These are phyloP conservation scores for Ennomos quercinarius DNA, from an alignment of 2,888 invertebrate genomes.

Conservation along the genomic window DNA sequence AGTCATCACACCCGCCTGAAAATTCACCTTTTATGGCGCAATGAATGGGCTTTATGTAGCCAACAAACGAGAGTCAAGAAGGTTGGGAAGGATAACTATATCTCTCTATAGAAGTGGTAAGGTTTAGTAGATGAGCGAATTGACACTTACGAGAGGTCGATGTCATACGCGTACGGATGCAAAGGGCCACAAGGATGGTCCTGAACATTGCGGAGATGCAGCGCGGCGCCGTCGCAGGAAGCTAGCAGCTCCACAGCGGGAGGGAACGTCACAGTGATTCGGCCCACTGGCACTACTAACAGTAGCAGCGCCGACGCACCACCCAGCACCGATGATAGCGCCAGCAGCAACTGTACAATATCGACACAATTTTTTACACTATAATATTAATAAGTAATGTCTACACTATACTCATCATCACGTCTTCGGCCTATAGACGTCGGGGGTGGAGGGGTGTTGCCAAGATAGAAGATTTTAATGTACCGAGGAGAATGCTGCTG, in stretches of 20 bases:
- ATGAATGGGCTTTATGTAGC: no score
- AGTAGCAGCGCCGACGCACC: slow-evolving; percentile 88
- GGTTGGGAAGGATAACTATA: no score
- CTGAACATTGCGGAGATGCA: slow-evolving; percentile 73
- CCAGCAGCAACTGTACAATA: slow-evolving; percentile 85
- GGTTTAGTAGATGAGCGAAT: no score
- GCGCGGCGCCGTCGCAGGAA: slow-evolving; percentile 70
- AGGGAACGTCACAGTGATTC: slow-evolving; percentile 88
- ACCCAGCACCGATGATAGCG: slow-evolving; percentile 88
- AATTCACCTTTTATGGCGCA: no score
- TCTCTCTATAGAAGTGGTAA: no score
- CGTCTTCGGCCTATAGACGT: background rate
- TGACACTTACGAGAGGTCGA: slow-evolving; percentile 74
- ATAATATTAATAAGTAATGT: no score
- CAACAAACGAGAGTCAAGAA: no score
- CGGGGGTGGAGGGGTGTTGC: no score
- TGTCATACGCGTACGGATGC: slow-evolving; percentile 75
- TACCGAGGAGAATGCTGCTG: no score
- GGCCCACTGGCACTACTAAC: slow-evolving; percentile 89
- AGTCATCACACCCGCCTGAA: no score
- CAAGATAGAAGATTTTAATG: no score
- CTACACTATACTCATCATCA: background rate
- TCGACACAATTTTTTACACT: background rate
- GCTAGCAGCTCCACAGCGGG: slow-evolving; percentile 85
- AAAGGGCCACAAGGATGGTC: slow-evolving; percentile 80